phyloP scores from a whole-genome alignment of 2,888 invertebrate genomes.

The Rhagonycha lutea region DNA sequence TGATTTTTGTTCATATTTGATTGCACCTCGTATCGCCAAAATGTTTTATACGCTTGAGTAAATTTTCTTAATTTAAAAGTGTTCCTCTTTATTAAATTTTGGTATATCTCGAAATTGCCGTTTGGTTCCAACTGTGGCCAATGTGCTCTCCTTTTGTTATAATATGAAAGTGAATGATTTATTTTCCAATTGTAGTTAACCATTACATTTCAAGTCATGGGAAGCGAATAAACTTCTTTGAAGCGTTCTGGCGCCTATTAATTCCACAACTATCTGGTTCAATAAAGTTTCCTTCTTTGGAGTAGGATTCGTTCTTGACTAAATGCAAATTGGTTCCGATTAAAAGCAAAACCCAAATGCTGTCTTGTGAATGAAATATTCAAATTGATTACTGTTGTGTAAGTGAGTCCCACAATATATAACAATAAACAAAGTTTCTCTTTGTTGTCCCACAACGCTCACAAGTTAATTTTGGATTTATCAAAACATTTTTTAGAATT shows the following conservation, averaged over 20 bases:
- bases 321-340: slow-evolving; percentile 3
- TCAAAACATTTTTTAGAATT: neutral
- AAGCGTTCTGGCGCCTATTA: neutral
- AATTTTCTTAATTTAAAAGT: neutral
- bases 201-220: neutral
- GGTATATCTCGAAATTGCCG: neutral
- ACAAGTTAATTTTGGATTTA: neutral
- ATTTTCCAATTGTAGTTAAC: neutral
- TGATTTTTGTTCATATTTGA: neutral
- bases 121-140: neutral
- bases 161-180: slow-evolving; percentile 1
- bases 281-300: neutral
- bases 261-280: neutral
- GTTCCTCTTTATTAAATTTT: neutral
- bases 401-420: neutral
- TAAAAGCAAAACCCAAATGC: neutral
- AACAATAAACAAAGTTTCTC: neutral
- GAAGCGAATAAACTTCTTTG: neutral
- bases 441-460: neutral
- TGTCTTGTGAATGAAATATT: neutral
- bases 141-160: neutral
- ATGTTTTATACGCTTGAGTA: neutral
- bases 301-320: neutral
- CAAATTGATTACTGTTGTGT: slow-evolving; percentile 1
- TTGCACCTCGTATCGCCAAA: neutral